Evolutionary conservation across 2,797 vertebrate genomes (phyloP).

Genomic region (Lepilemur ruficaudatus): DNA sequence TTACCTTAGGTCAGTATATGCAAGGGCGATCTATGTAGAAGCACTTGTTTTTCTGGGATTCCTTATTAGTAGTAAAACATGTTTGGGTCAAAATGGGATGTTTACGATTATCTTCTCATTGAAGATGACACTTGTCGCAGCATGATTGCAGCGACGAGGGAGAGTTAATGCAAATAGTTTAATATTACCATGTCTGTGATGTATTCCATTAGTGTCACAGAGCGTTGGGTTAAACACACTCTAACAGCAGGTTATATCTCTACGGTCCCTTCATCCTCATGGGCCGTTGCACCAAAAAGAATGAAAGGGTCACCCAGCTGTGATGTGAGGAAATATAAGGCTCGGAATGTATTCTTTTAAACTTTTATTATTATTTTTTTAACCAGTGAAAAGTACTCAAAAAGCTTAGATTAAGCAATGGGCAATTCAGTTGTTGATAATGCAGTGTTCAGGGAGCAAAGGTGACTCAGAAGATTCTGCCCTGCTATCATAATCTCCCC

Average conservation of each 20-base stretch:
- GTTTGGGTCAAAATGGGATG: constrained; percentile 36
- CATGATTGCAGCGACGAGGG: constrained; percentile 21
- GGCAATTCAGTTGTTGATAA: not conserved
- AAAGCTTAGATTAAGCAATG: constrained; percentile 16
- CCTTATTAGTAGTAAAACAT: constrained; percentile 9
- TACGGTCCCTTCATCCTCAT: not conserved
- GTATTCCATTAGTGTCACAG: constrained; percentile 34
- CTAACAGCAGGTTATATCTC: not conserved
- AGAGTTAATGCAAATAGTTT: constrained; percentile 35
- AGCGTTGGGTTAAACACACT: constrained; percentile 9
- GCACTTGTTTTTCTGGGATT: constrained; percentile 33
- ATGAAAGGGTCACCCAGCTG: not conserved
- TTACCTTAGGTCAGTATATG: not conserved
- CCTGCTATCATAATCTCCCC: not conserved
- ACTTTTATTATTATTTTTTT: not conserved
- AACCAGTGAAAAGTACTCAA: not conserved
- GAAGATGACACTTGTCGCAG: constrained; percentile 48
- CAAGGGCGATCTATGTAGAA: not conserved
- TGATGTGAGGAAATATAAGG: constrained; percentile 19
- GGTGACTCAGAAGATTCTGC: not conserved
- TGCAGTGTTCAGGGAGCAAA: not conserved
- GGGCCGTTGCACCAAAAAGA: not conserved
- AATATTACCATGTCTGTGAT: not conserved
- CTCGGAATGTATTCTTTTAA: not conserved
- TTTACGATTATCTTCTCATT: constrained; percentile 49